Percentiles rank a stretch among this genome's conserved stretches.
phyloP scores from a whole-genome alignment of 2,888 invertebrate species.

The Lithosia quadra region DNA sequence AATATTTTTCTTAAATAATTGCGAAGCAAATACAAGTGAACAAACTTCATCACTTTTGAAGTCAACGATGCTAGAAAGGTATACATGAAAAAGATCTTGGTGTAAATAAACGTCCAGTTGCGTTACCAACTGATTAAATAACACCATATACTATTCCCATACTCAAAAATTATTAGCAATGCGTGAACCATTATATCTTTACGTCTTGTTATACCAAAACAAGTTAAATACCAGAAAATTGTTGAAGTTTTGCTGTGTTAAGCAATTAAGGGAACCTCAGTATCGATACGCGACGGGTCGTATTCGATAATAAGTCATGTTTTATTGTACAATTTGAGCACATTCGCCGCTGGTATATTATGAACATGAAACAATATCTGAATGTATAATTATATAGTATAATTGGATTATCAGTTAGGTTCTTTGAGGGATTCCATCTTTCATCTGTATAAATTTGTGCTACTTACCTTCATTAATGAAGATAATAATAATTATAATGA shows the following conservation, averaged over 20 bases:
- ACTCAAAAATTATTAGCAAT: slow-evolving; percentile 41
- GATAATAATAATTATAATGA: too few species aligned
- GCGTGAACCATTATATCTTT: slow-evolving; percentile 52
- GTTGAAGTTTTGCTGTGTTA: slow-evolving; percentile 58
- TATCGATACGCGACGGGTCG: slow-evolving; percentile 26
- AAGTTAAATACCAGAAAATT: slow-evolving; percentile 57
- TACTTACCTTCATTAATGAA: too few species aligned
- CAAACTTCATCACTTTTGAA: slow-evolving; percentile 36
- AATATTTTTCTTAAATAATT: slow-evolving; percentile 5
- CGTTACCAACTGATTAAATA: slow-evolving; percentile 59
- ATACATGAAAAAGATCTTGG: slow-evolving; percentile 16
- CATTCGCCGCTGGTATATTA: background rate
- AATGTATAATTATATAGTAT: background rate
- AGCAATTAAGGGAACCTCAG: slow-evolving; percentile 59
- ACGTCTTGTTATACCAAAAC: slow-evolving; percentile 26
- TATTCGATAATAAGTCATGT: too few species aligned
- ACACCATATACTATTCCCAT: slow-evolving; percentile 34
- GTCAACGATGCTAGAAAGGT: slow-evolving; percentile 41
- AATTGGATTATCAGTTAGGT: background rate
- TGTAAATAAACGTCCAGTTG: slow-evolving; percentile 22
- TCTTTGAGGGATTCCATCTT: too few species aligned
- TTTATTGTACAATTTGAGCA: too few species aligned
- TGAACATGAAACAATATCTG: background rate
- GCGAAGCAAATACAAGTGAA: slow-evolving; percentile 45
- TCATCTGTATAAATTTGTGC: too few species aligned